Conservation (phyloP, 2,888 invertebrate genomes). For the Glyphotaelius pellucidus region DNA sequence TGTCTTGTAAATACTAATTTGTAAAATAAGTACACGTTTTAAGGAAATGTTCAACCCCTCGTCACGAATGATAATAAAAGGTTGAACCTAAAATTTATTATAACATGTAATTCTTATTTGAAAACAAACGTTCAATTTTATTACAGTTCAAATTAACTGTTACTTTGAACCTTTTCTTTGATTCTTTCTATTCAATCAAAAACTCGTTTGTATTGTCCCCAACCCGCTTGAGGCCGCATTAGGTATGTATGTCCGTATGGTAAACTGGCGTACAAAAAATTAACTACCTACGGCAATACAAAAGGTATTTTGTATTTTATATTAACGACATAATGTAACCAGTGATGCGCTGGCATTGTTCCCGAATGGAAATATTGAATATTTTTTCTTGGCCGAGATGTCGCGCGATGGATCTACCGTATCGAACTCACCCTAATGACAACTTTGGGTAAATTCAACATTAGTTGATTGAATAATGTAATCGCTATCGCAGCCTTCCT, state of each 20-base stretch:
- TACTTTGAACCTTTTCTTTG: neutral
- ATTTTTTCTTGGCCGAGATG: slow-evolving; percentile 63
- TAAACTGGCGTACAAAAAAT: slow-evolving; percentile 16
- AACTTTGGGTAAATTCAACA: slow-evolving; percentile 51
- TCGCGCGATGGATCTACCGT: slow-evolving; percentile 60
- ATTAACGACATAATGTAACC: slow-evolving; percentile 50
- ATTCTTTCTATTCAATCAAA: slow-evolving; percentile 26
- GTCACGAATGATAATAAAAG: neutral
- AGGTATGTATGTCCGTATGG: slow-evolving; percentile 11
- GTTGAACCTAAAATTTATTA: neutral
- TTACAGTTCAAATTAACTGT: neutral
- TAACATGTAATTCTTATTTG: neutral
- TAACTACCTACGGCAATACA: slow-evolving; percentile 37
- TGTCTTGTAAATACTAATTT: neutral
- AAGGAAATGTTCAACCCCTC: neutral
- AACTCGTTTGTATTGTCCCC: slow-evolving; percentile 24
- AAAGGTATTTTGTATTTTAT: slow-evolving; percentile 49
- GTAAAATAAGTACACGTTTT: neutral
- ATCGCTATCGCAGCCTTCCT: slow-evolving; percentile 13
- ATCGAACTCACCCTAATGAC: slow-evolving; percentile 60
- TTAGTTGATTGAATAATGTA: slow-evolving; percentile 57
- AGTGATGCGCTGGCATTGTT: slow-evolving; percentile 57
- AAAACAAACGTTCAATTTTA: neutral
- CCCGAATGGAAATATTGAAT: slow-evolving; percentile 46
- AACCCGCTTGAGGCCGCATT: slow-evolving; percentile 4